phyloP scores from a whole-genome alignment of 2,888 invertebrate species.

The Himalopsyche kuldschensis region DNA sequence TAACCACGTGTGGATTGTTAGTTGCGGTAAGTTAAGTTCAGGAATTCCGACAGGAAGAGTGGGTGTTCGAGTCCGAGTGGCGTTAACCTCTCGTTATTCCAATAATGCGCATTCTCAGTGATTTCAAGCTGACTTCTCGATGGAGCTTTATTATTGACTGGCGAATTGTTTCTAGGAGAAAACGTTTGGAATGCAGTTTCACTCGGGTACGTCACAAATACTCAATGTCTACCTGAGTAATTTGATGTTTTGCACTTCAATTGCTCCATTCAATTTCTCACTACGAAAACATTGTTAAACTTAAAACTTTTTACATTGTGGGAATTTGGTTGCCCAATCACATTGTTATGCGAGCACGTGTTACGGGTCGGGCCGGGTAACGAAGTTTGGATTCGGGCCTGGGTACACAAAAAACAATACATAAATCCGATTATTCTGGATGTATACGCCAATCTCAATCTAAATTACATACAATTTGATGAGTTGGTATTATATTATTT shows the following conservation, averaged over 20 bases:
- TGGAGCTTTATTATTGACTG: background rate
- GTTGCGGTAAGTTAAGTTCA: background rate
- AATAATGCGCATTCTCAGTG: constrained; percentile 11
- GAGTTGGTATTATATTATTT: no score
- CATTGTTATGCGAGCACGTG: no score
- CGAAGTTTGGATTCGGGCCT: no score
- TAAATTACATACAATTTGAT: no score
- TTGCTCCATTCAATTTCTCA: no score
- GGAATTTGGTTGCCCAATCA: no score
- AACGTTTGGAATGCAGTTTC: background rate
- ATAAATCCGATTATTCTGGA: no score
- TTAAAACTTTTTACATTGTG: no score
- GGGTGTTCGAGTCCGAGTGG: background rate
- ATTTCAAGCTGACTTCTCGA: background rate
- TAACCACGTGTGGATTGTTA: background rate
- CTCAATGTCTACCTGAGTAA: background rate
- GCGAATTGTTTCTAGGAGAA: background rate
- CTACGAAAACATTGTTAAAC: no score
- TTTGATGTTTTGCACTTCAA: background rate
- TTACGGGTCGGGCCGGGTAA: no score
- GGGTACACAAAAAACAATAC: no score
- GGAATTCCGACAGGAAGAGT: background rate
- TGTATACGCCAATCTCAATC: no score
- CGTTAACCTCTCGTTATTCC: constrained; percentile 4
- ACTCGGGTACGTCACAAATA: background rate